A percentile compares a stretch with the other conserved stretches of the same genome.
phyloP scores from a whole-genome alignment of 2,797 vertebrate species.

The Pipistrellus nathusii region DNA sequence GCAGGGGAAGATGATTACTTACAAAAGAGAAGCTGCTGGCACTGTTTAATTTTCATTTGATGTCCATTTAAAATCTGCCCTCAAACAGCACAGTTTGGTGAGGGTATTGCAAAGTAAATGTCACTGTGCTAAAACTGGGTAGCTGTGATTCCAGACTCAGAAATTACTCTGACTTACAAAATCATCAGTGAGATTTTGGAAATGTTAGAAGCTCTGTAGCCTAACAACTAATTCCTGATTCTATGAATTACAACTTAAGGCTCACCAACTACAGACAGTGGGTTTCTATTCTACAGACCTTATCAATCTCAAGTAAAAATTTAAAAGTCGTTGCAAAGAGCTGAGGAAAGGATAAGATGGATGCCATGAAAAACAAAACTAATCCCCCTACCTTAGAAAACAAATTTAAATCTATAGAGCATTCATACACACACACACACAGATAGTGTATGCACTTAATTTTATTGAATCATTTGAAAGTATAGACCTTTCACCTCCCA shows the following conservation, averaged over 20 bases:
- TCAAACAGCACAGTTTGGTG: neutral
- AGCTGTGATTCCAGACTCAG: neutral
- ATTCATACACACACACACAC: neutral
- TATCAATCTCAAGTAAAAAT: neutral
- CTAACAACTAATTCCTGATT: neutral
- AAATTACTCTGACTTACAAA: neutral
- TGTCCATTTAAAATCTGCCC: neutral
- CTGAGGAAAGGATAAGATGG: neutral
- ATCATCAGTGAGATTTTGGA: neutral
- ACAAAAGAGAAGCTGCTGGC: neutral
- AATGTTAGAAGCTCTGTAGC: neutral
- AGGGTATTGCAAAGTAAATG: neutral
- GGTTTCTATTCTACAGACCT: neutral
- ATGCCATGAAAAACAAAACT: neutral
- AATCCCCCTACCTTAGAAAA: neutral
- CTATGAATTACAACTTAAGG: neutral
- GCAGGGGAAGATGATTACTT: neutral
- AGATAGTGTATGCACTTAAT: neutral
- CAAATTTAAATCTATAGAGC: neutral
- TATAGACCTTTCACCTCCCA: neutral
- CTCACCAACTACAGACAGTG: neutral
- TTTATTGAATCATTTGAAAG: constrained; percentile 23
- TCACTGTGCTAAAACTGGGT: neutral
- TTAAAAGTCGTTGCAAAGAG: neutral
- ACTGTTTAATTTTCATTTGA: neutral